These are phyloP conservation scores for Taeniopygia guttata DNA, from an alignment of 2,797 vertebrate species.

Conservation along the genomic window DNA sequence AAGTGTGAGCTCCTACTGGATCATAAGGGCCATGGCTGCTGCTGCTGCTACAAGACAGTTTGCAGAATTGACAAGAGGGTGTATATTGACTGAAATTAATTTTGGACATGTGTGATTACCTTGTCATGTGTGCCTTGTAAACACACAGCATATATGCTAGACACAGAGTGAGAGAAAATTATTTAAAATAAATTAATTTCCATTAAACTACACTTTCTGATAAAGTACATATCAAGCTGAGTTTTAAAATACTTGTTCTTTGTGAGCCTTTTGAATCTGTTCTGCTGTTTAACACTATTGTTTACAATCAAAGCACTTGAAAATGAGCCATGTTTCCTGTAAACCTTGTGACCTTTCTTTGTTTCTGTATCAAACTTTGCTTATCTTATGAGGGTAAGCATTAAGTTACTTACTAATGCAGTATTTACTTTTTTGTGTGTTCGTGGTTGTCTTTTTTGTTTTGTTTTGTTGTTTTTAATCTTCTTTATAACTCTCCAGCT, in stretches of 20 bases:
- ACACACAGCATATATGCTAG: background rate
- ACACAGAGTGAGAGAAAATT: background rate
- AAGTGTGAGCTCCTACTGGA: background rate
- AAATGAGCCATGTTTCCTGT: background rate
- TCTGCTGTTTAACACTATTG: background rate
- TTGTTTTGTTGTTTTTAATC: background rate
- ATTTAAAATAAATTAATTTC: background rate
- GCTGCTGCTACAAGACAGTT: background rate
- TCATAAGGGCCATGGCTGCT: background rate
- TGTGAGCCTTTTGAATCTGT: background rate
- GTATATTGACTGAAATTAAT: background rate
- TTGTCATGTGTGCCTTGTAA: background rate
- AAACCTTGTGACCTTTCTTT: slow-evolving; percentile 11
- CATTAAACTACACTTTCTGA: background rate
- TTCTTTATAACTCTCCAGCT: slow-evolving; percentile 74
- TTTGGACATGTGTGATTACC: background rate
- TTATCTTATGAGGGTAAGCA: background rate
- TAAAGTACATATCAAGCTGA: background rate
- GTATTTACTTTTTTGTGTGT: background rate
- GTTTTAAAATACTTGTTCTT: background rate
- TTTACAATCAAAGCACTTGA: background rate
- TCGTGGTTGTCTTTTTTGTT: background rate
- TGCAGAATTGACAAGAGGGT: background rate
- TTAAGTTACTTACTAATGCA: background rate
- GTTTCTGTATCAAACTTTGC: background rate